Conservation (phyloP, 2,797 vertebrate genomes). For the Pyrocephalus nanus region DNA sequence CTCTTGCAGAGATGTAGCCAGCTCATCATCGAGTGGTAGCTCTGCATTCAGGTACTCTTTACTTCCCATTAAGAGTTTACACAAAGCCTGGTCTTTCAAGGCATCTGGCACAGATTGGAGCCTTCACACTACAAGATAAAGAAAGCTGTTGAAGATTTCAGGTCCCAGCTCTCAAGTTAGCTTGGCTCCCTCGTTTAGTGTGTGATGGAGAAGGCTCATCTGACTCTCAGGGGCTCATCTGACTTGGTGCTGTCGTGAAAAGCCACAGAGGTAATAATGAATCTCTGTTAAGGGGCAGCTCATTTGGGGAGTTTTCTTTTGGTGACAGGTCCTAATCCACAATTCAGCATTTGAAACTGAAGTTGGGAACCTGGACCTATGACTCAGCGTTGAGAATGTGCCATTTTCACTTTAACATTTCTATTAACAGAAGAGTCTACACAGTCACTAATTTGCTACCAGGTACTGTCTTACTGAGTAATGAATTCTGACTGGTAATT, state of each 20-base stretch:
- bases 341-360: neutral
- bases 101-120: neutral
- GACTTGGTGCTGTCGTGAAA: neutral
- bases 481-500: neutral
- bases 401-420: neutral
- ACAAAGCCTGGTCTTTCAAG: neutral
- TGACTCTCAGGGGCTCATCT: neutral
- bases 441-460: neutral
- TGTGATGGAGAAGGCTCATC: neutral
- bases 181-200: neutral
- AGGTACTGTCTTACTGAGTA: neutral
- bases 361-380: neutral
- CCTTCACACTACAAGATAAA: neutral
- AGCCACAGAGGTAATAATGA: neutral
- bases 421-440: neutral
- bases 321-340: neutral
- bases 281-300: neutral
- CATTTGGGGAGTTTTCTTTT: neutral
- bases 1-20: neutral
- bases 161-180: neutral
- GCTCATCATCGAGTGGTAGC: neutral
- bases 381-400: neutral
- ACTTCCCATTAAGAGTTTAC: neutral
- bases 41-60: rapidly evolving
- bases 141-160: neutral